These are phyloP conservation scores for Kryptolebias ocellatus DNA, from an alignment of 2,797 vertebrate species.

Conservation along the genomic window DNA sequence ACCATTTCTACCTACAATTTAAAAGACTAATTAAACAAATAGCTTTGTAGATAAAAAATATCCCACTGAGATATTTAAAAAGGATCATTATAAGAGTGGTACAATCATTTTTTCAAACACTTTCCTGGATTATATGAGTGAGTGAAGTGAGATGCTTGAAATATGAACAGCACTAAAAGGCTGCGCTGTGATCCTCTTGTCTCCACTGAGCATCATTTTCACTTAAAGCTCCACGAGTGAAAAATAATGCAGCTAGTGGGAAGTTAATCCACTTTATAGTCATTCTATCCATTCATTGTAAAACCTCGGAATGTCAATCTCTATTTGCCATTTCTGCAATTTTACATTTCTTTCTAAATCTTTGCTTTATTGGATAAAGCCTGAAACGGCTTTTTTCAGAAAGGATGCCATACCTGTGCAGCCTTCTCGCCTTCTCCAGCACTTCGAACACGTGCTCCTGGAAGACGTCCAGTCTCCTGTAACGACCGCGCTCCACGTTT, in stretches of 20 bases:
- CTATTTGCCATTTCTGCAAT: slow-evolving; percentile 1
- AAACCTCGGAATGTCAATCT: background rate
- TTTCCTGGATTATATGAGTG: background rate
- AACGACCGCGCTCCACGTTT: slow-evolving; percentile 93
- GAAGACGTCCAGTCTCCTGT: slow-evolving; percentile 93
- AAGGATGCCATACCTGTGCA: slow-evolving; percentile 86
- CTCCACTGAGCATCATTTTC: background rate
- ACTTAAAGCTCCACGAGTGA: background rate
- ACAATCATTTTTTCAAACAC: background rate
- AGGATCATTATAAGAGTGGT: background rate
- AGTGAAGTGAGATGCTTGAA: background rate
- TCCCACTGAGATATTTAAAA: background rate
- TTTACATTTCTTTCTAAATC: background rate
- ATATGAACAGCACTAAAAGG: background rate
- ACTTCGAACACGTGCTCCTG: slow-evolving; percentile 99
- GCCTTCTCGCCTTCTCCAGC: slow-evolving; percentile 92
- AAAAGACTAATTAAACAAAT: background rate
- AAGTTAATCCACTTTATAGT: background rate
- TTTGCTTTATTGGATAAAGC: background rate
- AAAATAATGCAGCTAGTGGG: background rate
- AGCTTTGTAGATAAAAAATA: background rate
- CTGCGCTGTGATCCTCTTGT: background rate
- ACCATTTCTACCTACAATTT: background rate
- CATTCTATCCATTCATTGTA: background rate
- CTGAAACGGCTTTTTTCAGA: slow-evolving; percentile 4